A percentile compares a stretch with the other conserved stretches of the same genome.
These are phyloP conservation scores for Troides oblongomaculatus DNA, from an alignment of 2,888 invertebrate species.

Conservation along the genomic window DNA sequence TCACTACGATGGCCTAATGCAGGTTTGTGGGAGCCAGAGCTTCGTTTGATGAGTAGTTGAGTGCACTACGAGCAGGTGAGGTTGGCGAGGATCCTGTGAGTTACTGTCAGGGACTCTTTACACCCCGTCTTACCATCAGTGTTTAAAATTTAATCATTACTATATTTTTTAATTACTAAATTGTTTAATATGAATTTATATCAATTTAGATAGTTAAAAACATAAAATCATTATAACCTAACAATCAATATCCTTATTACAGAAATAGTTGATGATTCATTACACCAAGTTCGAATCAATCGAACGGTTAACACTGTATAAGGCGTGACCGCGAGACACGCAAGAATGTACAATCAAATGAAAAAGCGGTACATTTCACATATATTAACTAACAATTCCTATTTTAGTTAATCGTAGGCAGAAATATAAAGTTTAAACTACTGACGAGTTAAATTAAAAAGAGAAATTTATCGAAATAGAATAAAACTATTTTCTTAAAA, in stretches of 20 bases:
- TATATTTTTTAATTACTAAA: no score
- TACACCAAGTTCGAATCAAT: constrained; percentile 34
- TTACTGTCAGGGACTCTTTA: no score
- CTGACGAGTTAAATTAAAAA: background rate
- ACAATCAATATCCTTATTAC: constrained; percentile 25
- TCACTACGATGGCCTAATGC: no score
- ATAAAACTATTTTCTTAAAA: background rate
- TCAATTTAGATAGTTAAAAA: background rate
- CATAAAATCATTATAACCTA: constrained; percentile 16
- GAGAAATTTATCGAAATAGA: background rate
- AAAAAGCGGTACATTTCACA: background rate
- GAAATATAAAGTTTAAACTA: background rate
- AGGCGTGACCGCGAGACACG: constrained; percentile 36
- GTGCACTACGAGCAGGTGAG: no score
- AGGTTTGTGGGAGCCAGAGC: no score
- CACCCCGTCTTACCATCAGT: no score
- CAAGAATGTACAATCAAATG: constrained; percentile 33
- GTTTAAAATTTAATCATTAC: no score
- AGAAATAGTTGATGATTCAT: constrained; percentile 32
- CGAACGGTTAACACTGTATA: constrained; percentile 32
- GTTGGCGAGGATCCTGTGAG: no score
- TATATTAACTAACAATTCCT: background rate
- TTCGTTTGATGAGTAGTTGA: no score
- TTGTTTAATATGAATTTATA: no score
- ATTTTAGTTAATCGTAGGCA: background rate